Evolutionary conservation across 2,888 invertebrate species (phyloP).

Genomic region (Caenorhabditis parvicauda): DNA sequence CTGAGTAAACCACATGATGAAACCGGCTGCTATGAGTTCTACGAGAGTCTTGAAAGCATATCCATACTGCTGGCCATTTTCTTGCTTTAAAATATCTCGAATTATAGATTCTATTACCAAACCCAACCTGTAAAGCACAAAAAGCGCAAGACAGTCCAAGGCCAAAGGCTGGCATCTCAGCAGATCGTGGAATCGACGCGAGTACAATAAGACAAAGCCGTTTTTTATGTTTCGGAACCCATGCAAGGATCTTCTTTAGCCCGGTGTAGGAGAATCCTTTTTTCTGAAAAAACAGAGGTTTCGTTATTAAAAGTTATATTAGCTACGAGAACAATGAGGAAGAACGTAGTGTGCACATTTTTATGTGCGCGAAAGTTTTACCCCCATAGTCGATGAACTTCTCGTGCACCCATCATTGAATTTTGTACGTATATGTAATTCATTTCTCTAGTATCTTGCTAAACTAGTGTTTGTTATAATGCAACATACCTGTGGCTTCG

Average conservation of each 20-base stretch:
- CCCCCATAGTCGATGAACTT: no score
- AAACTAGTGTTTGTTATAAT: no score
- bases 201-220: slow-evolving; percentile 8
- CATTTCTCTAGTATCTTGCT: no score
- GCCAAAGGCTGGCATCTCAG: slow-evolving; percentile 21
- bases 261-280: slow-evolving; percentile 19
- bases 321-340: no score
- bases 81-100: neutral
- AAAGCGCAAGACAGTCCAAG: slow-evolving; percentile 26
- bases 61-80: slow-evolving; percentile 13
- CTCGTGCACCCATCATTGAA: no score
- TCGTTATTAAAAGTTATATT: no score
- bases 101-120: no score
- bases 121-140: slow-evolving; percentile 14
- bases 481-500: no score
- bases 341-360: no score
- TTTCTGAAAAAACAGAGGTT: no score
- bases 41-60: slow-evolving; percentile 17
- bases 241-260: slow-evolving; percentile 10
- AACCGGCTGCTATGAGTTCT: slow-evolving; percentile 12
- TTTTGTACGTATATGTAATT: no score
- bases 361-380: no score
- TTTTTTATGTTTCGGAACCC: slow-evolving; percentile 15
- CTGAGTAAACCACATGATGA: slow-evolving; percentile 12
- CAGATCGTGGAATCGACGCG: slow-evolving; percentile 15